Conservation (phyloP, 2,797 vertebrate species). For the Triplophysa yarkandensis region DNA sequence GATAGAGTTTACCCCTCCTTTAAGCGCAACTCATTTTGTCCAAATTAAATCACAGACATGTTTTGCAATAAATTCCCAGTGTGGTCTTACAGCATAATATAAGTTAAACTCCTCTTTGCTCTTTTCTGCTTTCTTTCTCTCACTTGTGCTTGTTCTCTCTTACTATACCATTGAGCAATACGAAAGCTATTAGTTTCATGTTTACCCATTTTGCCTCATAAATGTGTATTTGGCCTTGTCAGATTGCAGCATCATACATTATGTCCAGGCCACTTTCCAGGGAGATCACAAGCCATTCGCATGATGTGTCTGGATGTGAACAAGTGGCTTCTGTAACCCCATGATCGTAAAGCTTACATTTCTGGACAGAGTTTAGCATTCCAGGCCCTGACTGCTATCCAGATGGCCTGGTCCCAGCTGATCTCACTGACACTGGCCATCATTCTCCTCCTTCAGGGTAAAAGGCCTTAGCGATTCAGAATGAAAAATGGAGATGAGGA, state of each 20-base stretch:
- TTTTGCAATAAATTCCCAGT: not conserved
- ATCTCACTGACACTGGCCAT: conserved; percentile 53
- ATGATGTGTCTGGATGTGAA: conserved; percentile 35
- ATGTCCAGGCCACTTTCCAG: conserved; percentile 25
- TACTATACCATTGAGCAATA: not conserved
- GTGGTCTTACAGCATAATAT: not conserved
- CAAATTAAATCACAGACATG: not conserved
- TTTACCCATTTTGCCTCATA: conserved; percentile 1
- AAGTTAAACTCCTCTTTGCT: not conserved
- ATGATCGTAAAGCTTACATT: conserved; percentile 29
- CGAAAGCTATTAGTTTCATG: conserved; percentile 18
- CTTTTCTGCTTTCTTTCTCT: not conserved
- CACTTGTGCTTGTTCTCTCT: not conserved
- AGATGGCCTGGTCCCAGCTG: conserved; percentile 57
- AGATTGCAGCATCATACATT: conserved; percentile 35
- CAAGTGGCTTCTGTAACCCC: conserved; percentile 16
- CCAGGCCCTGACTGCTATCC: conserved; percentile 50
- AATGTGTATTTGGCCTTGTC: conserved; percentile 40
- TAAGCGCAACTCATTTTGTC: not conserved
- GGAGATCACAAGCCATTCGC: conserved; percentile 2
- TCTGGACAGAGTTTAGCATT: conserved; percentile 51
- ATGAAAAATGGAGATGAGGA: conserved; percentile 48
- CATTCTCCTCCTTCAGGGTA: conserved; percentile 55
- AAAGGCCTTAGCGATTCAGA: conserved; percentile 51
- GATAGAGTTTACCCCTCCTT: no score